Conservation (phyloP, 2,797 vertebrate genomes). For the Channallabes apus region DNA sequence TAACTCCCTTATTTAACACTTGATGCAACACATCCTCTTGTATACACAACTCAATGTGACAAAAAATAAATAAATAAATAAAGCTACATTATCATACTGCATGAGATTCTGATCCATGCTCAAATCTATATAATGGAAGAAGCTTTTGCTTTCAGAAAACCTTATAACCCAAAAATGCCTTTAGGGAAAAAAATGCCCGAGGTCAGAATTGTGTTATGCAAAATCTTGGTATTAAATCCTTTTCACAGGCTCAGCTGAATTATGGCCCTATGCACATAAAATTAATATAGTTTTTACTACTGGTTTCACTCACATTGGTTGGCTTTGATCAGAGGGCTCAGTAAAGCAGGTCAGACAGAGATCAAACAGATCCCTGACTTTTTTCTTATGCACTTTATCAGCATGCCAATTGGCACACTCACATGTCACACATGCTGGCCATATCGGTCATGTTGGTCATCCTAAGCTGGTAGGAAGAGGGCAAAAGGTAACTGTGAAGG, state of each 20-base stretch:
- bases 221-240: background rate
- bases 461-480: background rate
- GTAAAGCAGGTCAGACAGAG: slow-evolving; percentile 50
- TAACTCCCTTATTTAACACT: background rate
- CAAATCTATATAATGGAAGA: background rate
- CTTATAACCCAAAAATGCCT: background rate
- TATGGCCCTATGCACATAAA: background rate
- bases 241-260: background rate
- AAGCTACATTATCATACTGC: background rate
- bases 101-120: background rate
- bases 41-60: background rate
- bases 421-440: background rate
- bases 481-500: background rate
- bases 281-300: background rate
- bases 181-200: background rate
- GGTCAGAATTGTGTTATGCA: background rate
- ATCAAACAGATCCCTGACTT: slow-evolving; percentile 54
- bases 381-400: background rate
- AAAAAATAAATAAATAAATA: background rate
- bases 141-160: background rate
- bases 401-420: slow-evolving; percentile 21
- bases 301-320: background rate
- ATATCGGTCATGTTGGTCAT: background rate
- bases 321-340: slow-evolving; percentile 59
- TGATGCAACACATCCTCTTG: background rate